Base-by-base conservation (phyloP, 1,140 invertebrate genomes). In the Brachionus manjavacas region DNA sequence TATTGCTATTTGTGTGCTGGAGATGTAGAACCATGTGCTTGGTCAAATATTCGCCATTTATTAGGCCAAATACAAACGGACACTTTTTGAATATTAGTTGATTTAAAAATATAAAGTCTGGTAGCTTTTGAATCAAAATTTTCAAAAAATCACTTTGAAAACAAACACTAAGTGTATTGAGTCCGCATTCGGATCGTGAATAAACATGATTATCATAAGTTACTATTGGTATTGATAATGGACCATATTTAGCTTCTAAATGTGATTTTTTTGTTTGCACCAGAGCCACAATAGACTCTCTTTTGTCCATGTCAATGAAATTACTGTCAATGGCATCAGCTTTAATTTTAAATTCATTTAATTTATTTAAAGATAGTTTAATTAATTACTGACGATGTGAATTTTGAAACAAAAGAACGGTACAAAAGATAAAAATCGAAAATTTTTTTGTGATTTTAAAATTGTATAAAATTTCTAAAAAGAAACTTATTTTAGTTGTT, bases 181-280 rank as follows among this genome's bases (percentile, higher is more conserved):
- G 11, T 25, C 25, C 20, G 11, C 23, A 52, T 25, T 49, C 20
- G 23, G 20, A 35, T 46, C 11, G 41, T n/a, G 12, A 41, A 16
- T 8, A 72, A 12, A 76, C 11, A 49, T 76, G 72, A 49, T 76
- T 46, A 9, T 76, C 72, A 76, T 25, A 76, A 20, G 72, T 76
- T 11, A 76, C 9, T 25, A 76, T 49, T 49, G 72, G 72, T 14
- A 76, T 23, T 35, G 41, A 12, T 12, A 76, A 11, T 11, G 20
- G 7, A 7, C 72, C 43, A 20, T 49, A 76, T 76, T 46, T 76
- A 25, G 20, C 23, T 76, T 76, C 72, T 12, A 76, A 28, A 25
- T 49, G 7, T 25, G 20, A 3, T 35, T 35, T 76, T 49, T 49
- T 76, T 49, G 72, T 49, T 11, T 49, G 16, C 4, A 76, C 72